Percentiles rank a stretch among this genome's conserved stretches.
phyloP scores from a whole-genome alignment of 1,140 invertebrate genomes.

The Antheraea mylitta region DNA sequence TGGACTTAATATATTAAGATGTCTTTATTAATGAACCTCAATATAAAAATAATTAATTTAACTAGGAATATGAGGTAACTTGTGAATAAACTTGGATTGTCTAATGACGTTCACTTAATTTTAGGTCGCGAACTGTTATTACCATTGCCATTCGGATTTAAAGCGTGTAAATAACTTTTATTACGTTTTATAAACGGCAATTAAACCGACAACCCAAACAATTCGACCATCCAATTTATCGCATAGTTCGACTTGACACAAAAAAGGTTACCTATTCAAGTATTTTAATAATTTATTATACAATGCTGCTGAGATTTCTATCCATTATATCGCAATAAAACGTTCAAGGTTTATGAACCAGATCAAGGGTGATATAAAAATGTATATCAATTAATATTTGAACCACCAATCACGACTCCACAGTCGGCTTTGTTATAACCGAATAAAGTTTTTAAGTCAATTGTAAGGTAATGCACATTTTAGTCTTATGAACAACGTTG shows the following conservation, averaged over 20 bases:
- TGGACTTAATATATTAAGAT: too few species aligned
- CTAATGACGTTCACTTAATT: too few species aligned
- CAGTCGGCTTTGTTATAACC: neutral
- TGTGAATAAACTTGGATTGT: too few species aligned
- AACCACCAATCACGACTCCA: neutral
- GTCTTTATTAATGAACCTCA: too few species aligned
- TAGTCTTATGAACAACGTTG: neutral
- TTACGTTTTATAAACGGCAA: neutral
- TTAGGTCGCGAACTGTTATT: too few species aligned
- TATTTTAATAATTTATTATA: constrained; percentile 3
- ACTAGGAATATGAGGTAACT: too few species aligned
- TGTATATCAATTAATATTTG: neutral
- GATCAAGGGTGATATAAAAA: constrained; percentile 2
- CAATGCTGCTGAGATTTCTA: neutral
- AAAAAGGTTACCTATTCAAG: neutral
- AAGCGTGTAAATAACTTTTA: too few species aligned
- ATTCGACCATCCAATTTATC: neutral
- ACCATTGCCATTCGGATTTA: too few species aligned
- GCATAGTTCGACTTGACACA: neutral
- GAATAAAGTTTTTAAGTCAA: constrained; percentile 3
- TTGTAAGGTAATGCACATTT: neutral
- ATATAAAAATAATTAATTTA: too few species aligned
- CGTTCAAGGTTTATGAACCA: constrained; percentile 3
- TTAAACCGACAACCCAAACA: neutral
- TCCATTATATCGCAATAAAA: constrained; percentile 2